phyloP scores from a whole-genome alignment of 2,113 vertebrate species.

The mouse (Mus musculus) region DNA sequence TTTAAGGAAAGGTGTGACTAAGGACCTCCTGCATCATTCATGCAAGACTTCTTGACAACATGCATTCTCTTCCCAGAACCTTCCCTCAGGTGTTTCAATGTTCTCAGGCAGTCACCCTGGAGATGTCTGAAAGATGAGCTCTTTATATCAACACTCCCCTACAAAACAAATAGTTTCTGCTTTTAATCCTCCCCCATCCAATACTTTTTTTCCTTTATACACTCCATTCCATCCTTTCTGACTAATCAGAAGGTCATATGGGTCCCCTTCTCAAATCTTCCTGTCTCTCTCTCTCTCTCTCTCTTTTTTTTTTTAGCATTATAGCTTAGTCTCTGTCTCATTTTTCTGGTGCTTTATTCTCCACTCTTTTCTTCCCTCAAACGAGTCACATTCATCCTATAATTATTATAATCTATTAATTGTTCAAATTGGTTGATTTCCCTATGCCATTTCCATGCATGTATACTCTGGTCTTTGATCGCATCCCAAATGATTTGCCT shows the following conservation, averaged over 20 bases:
- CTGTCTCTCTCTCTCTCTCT: neutral
- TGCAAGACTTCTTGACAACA: conserved; percentile 37
- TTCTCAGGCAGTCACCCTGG: conserved; percentile 35
- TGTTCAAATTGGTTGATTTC: neutral
- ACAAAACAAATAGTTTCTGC: conserved; percentile 25
- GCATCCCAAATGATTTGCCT: neutral
- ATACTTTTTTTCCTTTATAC: neutral
- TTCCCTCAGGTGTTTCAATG: conserved; percentile 48
- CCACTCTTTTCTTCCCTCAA: neutral
- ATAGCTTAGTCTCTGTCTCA: neutral
- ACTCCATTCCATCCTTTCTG: neutral
- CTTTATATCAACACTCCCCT: conserved; percentile 32
- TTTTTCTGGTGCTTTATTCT: neutral
- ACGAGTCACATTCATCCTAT: too few species aligned
- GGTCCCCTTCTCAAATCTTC: neutral
- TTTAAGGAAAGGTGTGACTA: conserved; percentile 55
- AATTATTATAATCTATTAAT: neutral
- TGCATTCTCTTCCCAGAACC: conserved; percentile 62
- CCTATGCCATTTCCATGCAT: neutral
- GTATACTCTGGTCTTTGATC: neutral
- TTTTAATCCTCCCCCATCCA: neutral
- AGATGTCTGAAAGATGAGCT: conserved; percentile 24
- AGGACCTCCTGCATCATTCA: conserved; percentile 47
- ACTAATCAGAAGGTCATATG: neutral
- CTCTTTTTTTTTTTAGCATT: neutral